These are phyloP conservation scores for Lasioglossum albipes DNA, from an alignment of 1,140 invertebrate genomes.

Conservation along the genomic window DNA sequence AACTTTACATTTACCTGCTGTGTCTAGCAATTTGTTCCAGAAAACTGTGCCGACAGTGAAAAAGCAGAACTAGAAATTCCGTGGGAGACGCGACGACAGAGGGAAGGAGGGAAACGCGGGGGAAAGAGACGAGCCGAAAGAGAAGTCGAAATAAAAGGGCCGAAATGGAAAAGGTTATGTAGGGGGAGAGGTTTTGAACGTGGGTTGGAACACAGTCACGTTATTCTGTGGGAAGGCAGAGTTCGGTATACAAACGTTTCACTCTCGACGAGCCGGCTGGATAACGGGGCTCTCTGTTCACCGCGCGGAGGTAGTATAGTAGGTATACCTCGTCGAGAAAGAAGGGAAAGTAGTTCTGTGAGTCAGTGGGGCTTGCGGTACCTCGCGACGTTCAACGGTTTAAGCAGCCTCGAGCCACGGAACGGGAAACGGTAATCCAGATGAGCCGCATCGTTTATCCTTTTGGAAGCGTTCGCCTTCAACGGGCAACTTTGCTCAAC, in stretches of 20 bases:
- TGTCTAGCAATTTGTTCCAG: no score
- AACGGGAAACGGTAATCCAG: constrained; percentile 53
- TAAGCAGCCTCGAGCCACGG: constrained; percentile 50
- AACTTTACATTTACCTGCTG: no score
- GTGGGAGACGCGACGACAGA: no score
- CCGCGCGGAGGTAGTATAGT: constrained; percentile 36
- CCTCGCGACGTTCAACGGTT: constrained; percentile 58
- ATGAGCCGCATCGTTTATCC: constrained; percentile 39
- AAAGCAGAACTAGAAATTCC: no score
- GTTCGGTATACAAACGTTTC: constrained; percentile 66
- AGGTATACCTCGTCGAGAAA: constrained; percentile 62
- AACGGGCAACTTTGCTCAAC: not conserved
- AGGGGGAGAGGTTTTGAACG: constrained; percentile 17
- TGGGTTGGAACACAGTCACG: constrained; percentile 13
- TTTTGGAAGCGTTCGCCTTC: not conserved
- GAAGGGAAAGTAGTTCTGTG: constrained; percentile 79
- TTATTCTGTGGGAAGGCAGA: constrained; percentile 58
- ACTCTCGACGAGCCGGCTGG: constrained; percentile 75
- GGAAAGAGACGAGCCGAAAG: not conserved
- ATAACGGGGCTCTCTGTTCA: constrained; percentile 73
- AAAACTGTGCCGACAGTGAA: no score
- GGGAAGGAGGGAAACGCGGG: no score
- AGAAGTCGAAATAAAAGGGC: not conserved
- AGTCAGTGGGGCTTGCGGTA: constrained; percentile 78
- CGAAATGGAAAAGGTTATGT: constrained; percentile 21